Percentiles rank a stretch among this genome's conserved stretches.
Evolutionary conservation across 2,797 vertebrate species (phyloP).

Genomic region (Threskiornis aethiopicus): DNA sequence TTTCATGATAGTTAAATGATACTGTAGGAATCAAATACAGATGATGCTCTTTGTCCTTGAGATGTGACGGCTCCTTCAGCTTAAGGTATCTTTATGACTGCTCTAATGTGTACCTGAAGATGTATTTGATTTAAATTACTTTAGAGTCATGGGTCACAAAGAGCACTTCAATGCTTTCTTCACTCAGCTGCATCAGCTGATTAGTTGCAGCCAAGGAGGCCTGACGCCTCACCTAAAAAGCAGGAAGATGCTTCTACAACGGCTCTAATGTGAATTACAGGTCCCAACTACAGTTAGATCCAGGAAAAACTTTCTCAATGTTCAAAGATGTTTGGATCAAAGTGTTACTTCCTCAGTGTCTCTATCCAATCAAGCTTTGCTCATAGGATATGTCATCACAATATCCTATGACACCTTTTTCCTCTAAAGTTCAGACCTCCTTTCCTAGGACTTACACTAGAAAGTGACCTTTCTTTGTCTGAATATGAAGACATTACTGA

Average conservation of each 20-base stretch:
- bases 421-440: background rate
- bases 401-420: background rate
- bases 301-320: background rate
- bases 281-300: background rate
- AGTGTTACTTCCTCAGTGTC: background rate
- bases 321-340: background rate
- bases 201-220: background rate
- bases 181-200: background rate
- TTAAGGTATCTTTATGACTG: background rate
- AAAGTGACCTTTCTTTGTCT: background rate
- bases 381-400: background rate
- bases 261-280: background rate
- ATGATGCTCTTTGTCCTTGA: conserved; percentile 15
- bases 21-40: background rate
- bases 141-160: conserved; percentile 21
- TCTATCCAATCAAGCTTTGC: background rate
- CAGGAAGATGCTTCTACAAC: background rate
- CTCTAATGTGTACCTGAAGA: background rate
- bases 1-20: background rate
- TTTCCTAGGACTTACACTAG: background rate
- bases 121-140: conserved; percentile 33
- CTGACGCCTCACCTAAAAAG: background rate
- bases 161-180: background rate
- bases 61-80: background rate
- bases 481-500: background rate